Conservation (phyloP, 2,797 vertebrate species). For the Lutjanus campechanus region DNA sequence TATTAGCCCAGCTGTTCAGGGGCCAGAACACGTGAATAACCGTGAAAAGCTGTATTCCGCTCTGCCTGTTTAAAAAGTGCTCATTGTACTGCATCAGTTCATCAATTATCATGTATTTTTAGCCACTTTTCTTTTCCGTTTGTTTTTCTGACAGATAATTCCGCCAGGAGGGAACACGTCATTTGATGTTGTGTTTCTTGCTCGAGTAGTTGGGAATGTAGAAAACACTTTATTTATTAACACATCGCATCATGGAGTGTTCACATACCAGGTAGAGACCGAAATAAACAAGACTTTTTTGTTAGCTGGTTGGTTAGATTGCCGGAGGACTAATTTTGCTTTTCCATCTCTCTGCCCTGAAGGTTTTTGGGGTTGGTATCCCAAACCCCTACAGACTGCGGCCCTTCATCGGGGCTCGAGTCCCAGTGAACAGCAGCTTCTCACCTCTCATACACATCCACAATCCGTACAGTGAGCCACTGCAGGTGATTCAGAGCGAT, state of each 20-base stretch:
- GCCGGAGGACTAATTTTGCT: background rate
- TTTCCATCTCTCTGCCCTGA: constrained; percentile 26
- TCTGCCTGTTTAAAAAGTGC: background rate
- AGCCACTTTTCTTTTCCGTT: background rate
- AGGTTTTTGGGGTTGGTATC: constrained; percentile 99
- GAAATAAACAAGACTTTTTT: background rate
- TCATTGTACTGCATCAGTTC: background rate
- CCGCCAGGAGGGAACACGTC: constrained; percentile 98
- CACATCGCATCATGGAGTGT: constrained; percentile 98
- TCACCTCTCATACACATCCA: constrained; percentile 99
- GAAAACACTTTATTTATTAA: constrained; percentile 99
- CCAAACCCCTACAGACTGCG: constrained; percentile 97
- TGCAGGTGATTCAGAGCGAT: constrained; percentile 88
- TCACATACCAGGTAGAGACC: constrained; percentile 97
- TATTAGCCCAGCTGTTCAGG: background rate
- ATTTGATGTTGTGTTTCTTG: constrained; percentile 98
- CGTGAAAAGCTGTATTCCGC: background rate
- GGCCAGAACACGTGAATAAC: background rate
- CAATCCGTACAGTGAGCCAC: constrained; percentile 96
- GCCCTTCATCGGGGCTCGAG: constrained; percentile 97
- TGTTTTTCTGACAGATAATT: constrained; percentile 89
- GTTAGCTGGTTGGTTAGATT: background rate
- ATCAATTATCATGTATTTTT: background rate
- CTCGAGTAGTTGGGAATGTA: constrained; percentile 98
- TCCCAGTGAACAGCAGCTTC: constrained; percentile 99